Base-by-base conservation (phyloP, 2,113 vertebrate genomes). In the Pteronura brasiliensis region DNA sequence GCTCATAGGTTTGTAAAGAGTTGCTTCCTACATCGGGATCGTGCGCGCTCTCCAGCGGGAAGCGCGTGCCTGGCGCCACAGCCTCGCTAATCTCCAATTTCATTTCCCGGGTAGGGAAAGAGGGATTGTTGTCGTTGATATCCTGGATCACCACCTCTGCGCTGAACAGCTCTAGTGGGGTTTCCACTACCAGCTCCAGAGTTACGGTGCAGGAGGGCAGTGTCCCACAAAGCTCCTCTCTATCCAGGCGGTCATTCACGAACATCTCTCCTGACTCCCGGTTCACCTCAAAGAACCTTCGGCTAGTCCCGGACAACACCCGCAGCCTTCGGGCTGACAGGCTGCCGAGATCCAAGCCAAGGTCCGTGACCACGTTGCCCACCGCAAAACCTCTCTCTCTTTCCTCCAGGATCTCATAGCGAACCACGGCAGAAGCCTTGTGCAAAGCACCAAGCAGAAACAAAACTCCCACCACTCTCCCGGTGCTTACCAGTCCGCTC, bases 81-180 rank as follows among this genome's bases (percentile, higher is more conserved):
- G 97, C 98, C 98, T 99, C 99, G 11, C 98, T 99, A 84, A 99
- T 99, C 97, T 99, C 98, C 98, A 99, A 97, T 93, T 91, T 97
- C 95, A 98, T 98, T 65, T 99, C 98, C 67, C 96, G 95, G 88
- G 98, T 98, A 11, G 96, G 98, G 96, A 99, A 99, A 97, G 79
- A 85, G 20, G 99, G 99, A 71, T 99, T 98, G 97, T 99, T 99
- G 97, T 99, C 99, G 96, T 99, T 99, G 95, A 99, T 98, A 94
- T 99, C 99, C 81, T 98, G 98, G 71, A 99, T 98, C 94, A 99
- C 99, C 96, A 99, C 98, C 44, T 98, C 97, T 92, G 99, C 98
- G 49, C 98, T 98, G 76, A 98, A 99, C 65, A 99, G 97, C 93
- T 99, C 99, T 81, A 99, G 98, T 0, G 99, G 99, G 13, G 98